Evolutionary conservation across 92 coral and sea anemone species (phyloP).

Genomic region (Paragorgia papillata): DNA sequence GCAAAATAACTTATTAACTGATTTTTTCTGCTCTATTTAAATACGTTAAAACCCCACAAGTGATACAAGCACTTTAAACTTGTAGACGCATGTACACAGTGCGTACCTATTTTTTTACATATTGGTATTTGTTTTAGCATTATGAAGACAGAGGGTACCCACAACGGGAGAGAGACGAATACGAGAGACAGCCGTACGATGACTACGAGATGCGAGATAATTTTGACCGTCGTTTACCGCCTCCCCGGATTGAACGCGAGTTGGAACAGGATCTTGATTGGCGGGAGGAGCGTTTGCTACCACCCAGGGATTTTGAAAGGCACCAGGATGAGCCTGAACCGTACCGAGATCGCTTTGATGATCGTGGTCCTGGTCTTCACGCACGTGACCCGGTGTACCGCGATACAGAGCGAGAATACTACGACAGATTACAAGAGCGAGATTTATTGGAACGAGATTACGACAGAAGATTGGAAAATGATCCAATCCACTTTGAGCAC

Average conservation of each 20-base stretch:
- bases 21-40: too few species aligned
- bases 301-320: slow-evolving; percentile 46
- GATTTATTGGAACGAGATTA: slow-evolving; percentile 13
- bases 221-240: slow-evolving; percentile 1
- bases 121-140: not conserved
- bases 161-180: slow-evolving; percentile 38
- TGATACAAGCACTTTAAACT: too few species aligned
- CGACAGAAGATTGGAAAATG: slow-evolving; percentile 9
- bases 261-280: slow-evolving; percentile 17
- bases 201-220: slow-evolving; percentile 7
- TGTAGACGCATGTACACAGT: too few species aligned
- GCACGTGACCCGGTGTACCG: slow-evolving; percentile 25
- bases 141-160: slow-evolving; percentile 40
- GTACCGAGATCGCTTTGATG: slow-evolving; percentile 21
- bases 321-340: slow-evolving; percentile 33
- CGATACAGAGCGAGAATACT: slow-evolving; percentile 12
- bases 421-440: slow-evolving; percentile 1
- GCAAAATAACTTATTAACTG: too few species aligned
- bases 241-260: slow-evolving; percentile 14
- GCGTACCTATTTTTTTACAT: not conserved
- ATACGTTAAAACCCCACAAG: too few species aligned
- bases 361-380: not conserved
- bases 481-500: not conserved
- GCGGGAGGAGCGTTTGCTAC: slow-evolving; percentile 43
- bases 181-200: slow-evolving; percentile 39